Percentiles rank a stretch among this genome's conserved stretches.
These are phyloP conservation scores for Polydrusus cervinus DNA, from an alignment of 2,888 invertebrate genomes.

Conservation along the genomic window DNA sequence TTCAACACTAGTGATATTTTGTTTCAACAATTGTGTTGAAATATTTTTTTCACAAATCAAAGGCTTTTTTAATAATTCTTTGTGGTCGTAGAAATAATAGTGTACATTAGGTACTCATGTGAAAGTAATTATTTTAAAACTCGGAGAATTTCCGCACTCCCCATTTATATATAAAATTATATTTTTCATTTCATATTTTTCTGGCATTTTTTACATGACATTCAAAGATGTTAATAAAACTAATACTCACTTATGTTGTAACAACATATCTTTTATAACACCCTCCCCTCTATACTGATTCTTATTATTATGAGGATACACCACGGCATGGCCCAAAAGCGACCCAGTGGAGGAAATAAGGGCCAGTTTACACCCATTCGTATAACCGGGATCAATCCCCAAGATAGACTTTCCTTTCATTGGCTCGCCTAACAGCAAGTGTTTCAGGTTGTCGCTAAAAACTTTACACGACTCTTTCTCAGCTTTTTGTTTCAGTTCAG, in stretches of 20 bases:
- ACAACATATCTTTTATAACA: constrained; percentile 74
- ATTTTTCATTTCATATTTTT: no score
- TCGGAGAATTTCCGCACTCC: no score
- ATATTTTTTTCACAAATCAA: no score
- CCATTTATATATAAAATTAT: no score
- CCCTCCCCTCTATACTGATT: constrained; percentile 66
- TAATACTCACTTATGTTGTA: constrained; percentile 73
- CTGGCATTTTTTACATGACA: no score
- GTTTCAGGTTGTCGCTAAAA: constrained; percentile 89
- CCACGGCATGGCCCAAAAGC: constrained; percentile 79
- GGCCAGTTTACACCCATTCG: constrained; percentile 92
- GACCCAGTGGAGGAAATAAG: constrained; percentile 83
- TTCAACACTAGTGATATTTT: no score
- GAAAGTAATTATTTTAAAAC: no score
- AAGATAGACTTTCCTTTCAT: constrained; percentile 85
- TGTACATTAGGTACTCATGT: no score
- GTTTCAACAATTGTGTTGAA: no score
- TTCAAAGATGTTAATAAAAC: no score
- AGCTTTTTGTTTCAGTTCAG: constrained; percentile 83
- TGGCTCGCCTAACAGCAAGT: constrained; percentile 86
- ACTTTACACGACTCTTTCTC: constrained; percentile 89
- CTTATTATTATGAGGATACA: constrained; percentile 77
- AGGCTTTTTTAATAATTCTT: no score
- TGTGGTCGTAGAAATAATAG: no score
- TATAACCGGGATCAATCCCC: constrained; percentile 93